These are phyloP conservation scores for Tenualosa ilisha DNA, from an alignment of 2,797 vertebrate species.

Conservation along the genomic window DNA sequence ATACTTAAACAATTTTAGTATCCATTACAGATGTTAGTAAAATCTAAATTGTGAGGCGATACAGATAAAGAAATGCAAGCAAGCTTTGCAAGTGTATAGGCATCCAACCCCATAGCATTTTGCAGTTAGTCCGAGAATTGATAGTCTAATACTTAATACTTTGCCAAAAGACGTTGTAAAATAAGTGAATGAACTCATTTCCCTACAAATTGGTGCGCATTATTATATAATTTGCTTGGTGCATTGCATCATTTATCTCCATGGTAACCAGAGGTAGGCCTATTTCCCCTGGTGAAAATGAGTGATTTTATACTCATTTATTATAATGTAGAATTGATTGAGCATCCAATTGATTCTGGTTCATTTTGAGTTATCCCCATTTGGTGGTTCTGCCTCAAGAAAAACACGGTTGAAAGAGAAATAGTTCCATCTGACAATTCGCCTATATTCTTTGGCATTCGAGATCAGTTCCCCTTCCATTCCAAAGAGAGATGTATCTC, in stretches of 20 bases:
- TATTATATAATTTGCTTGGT: slow-evolving; percentile 47
- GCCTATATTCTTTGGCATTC: neutral
- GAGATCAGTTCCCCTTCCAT: neutral
- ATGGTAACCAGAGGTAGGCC: slow-evolving; percentile 44
- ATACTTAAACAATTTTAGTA: neutral
- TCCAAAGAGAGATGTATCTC: neutral
- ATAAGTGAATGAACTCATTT: slow-evolving; percentile 46
- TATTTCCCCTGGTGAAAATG: slow-evolving; percentile 36
- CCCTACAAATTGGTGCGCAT: slow-evolving; percentile 46
- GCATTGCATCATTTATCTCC: slow-evolving; percentile 49
- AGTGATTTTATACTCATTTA: slow-evolving; percentile 47
- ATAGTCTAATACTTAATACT: slow-evolving; percentile 26
- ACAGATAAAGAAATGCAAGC: neutral
- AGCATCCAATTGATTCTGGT: slow-evolving; percentile 24
- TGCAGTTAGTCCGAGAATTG: slow-evolving; percentile 30
- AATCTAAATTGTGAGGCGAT: neutral
- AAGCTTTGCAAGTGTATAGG: neutral
- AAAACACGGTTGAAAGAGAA: slow-evolving; percentile 23
- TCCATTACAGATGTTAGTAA: neutral
- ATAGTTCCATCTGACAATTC: slow-evolving; percentile 8
- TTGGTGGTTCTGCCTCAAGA: slow-evolving; percentile 10
- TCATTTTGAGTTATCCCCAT: slow-evolving; percentile 34
- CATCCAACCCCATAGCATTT: slow-evolving; percentile 14
- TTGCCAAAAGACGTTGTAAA: slow-evolving; percentile 42
- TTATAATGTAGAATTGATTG: slow-evolving; percentile 45